Evolutionary conservation across 2,888 invertebrate species (phyloP).

Genomic region (Temnothorax rugatulus): DNA sequence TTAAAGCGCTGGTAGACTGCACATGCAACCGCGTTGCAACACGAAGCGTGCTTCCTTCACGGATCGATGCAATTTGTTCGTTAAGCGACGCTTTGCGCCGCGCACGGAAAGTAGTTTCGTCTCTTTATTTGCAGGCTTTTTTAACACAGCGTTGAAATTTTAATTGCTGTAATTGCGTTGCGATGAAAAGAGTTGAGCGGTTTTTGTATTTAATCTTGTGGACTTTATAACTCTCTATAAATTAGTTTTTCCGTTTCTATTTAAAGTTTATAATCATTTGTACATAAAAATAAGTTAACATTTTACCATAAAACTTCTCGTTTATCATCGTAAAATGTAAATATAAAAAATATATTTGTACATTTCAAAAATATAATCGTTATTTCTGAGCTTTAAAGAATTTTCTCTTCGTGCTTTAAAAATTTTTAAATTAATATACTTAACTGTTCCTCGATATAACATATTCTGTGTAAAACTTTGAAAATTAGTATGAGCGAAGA

Average conservation of each 20-base stretch:
- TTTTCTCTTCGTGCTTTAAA: neutral
- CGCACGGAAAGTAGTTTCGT: constrained; percentile 46
- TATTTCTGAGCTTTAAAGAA: neutral
- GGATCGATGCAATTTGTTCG: constrained; percentile 55
- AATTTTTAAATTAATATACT: neutral
- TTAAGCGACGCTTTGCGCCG: constrained; percentile 52
- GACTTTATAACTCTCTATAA: constrained; percentile 40
- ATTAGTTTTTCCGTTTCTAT: constrained; percentile 37
- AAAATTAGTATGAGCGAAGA: neutral
- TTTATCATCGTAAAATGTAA: neutral
- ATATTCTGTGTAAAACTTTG: neutral
- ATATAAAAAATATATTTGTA: neutral
- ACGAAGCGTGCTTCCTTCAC: constrained; percentile 53
- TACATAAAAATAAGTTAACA: constrained; percentile 22
- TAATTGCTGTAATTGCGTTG: constrained; percentile 57
- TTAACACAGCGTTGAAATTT: constrained; percentile 49
- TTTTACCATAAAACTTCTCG: constrained; percentile 26
- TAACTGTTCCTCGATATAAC: neutral
- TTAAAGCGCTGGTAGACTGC: constrained; percentile 37
- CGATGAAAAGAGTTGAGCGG: constrained; percentile 38
- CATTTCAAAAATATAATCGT: constrained; percentile 12
- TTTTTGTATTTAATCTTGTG: constrained; percentile 52
- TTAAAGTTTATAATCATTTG: constrained; percentile 50
- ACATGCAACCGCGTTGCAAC: constrained; percentile 38
- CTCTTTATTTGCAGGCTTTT: constrained; percentile 45